Conservation (phyloP, 92 coral and sea anemone genomes). For the Actinernus sp. region DNA sequence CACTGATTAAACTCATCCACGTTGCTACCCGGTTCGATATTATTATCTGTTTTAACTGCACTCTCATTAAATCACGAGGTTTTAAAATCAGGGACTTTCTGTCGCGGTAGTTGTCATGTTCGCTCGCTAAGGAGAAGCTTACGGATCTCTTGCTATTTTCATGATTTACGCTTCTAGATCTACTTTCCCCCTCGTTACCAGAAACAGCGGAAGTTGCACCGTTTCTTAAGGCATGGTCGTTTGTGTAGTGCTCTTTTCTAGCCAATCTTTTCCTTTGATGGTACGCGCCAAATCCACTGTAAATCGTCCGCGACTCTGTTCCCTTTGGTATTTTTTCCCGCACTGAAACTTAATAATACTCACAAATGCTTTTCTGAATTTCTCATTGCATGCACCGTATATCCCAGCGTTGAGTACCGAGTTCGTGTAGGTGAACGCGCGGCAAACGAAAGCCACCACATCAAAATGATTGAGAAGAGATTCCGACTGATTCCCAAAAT, state of each 20-base stretch:
- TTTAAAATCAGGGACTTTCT: too few species aligned
- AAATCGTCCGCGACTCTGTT: constrained; percentile 1
- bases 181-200: not conserved
- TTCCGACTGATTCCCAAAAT: constrained; percentile 64
- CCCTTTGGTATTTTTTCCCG: constrained; percentile 63
- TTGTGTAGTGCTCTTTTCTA: not conserved
- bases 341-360: constrained; percentile 67
- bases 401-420: constrained; percentile 80
- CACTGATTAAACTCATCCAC: too few species aligned
- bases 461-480: constrained; percentile 29
- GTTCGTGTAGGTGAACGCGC: constrained; percentile 89
- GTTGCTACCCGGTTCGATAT: too few species aligned
- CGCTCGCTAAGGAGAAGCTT: not conserved
- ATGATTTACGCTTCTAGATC: not conserved
- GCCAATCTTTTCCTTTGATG: not conserved
- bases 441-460: constrained; percentile 72
- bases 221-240: not conserved
- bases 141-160: not conserved
- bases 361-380: constrained; percentile 71
- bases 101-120: not conserved
- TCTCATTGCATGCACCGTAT: constrained; percentile 83
- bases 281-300: too few species aligned
- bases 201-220: not conserved
- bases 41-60: too few species aligned
- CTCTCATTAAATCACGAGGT: too few species aligned